Percentiles rank a stretch among this genome's conserved stretches.
Evolutionary conservation across 92 coral and sea anemone genomes (phyloP).

Genomic region (Anthopleura xanthogrammica): DNA sequence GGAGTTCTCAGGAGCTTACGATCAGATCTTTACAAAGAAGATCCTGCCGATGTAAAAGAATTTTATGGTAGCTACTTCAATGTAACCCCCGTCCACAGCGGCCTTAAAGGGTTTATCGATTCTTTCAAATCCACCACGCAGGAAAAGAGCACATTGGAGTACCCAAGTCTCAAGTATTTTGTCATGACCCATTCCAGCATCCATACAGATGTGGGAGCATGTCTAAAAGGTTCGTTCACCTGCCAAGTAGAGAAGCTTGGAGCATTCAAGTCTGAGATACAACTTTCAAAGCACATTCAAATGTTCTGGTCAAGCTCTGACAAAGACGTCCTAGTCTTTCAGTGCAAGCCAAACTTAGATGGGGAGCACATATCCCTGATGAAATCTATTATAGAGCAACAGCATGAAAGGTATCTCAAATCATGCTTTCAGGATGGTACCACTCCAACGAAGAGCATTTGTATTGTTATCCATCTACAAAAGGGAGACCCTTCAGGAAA

Average conservation of each 20-base stretch:
- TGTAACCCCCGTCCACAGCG: constrained; percentile 30
- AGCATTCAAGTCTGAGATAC: constrained; percentile 41
- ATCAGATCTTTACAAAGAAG: constrained; percentile 22
- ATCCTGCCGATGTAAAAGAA: constrained; percentile 20
- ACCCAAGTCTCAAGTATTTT: constrained; percentile 28
- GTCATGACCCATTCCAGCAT: constrained; percentile 43
- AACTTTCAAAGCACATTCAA: constrained; percentile 29
- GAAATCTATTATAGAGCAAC: constrained; percentile 29
- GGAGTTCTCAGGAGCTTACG: constrained; percentile 35
- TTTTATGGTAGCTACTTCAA: constrained; percentile 16
- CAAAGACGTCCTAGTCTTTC: constrained; percentile 31
- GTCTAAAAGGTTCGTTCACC: constrained; percentile 17
- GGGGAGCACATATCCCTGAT: constrained; percentile 31
- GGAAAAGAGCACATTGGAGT: neutral
- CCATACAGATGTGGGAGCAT: constrained; percentile 26
- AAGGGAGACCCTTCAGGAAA: constrained; percentile 12
- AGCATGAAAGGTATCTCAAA: constrained; percentile 15
- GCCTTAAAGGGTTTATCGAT: constrained; percentile 30
- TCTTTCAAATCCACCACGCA: neutral
- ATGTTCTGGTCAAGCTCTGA: constrained; percentile 30
- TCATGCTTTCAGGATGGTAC: neutral
- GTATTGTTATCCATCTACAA: constrained; percentile 34
- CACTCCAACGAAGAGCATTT: constrained; percentile 22
- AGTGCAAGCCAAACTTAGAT: constrained; percentile 44
- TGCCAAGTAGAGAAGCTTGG: constrained; percentile 43